Evolutionary conservation across 2,113 vertebrate species (phyloP), one percentile per base, ranked within the genome.

Genomic region (Neotragus moschatus): DNA sequence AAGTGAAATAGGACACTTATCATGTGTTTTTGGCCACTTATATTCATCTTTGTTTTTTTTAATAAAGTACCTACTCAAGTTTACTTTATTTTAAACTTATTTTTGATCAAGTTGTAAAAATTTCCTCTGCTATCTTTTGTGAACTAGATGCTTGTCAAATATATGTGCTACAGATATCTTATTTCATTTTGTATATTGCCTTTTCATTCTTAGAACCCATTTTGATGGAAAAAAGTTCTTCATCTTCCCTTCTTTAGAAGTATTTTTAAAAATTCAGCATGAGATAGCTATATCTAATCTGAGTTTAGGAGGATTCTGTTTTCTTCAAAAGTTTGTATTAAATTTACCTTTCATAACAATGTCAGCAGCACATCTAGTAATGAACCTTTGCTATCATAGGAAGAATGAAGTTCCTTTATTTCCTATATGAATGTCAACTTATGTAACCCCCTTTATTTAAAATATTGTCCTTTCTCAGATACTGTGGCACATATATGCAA

Each of bases 401-500:
- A 88, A 84, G 36, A 89, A 61, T 12, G 26, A 79, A 15, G 4
- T 84, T 84, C 9, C 15, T 77, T 2, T 63, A 53, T 45, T 84
- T 88, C 7, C n/a, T 56, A 11, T 6, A 2, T 28, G 3, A 1
- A 60, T 10, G 33, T 73, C 21, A 88, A 82, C 17, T 82, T 88
- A 3, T 7, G 16, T 26, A 87, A n/a, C 14, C 45, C 0, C 2
- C 28, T 70, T 58, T 60, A 28, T 60, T 82, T 30, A 73, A 88
- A 75, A 60, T 60, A 43, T 6, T 70, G 10, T 39, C 7, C 23
- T 73, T 88, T 87, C 6, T 55, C 61, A 66, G 33, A n/a, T n/a
- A 33, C 33, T 66, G 16, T n/a, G 33, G 7, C 7, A 19, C 61
- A n/a, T n/a, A 66, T 19, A 66, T n/a, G 4, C 0, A 1, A 66